These are phyloP conservation scores for Rapana venosa DNA, from an alignment of 2,888 invertebrate genomes.

Conservation along the genomic window DNA sequence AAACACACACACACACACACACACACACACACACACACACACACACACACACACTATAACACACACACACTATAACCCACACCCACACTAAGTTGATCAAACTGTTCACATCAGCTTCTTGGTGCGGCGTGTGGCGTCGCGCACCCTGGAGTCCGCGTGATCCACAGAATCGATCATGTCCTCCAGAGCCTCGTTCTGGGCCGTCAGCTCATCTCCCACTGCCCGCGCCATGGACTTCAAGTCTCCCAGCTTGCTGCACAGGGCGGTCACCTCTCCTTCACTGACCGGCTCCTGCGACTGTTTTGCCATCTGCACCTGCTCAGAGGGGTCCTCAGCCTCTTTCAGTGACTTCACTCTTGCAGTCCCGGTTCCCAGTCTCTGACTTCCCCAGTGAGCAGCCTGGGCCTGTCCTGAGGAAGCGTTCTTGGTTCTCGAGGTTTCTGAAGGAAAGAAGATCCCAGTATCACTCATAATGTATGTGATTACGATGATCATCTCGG, in stretches of 20 bases:
- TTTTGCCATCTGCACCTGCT: not conserved
- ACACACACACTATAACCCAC: too few relatives aligned
- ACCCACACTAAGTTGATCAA: not conserved
- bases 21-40: constrained; percentile 5
- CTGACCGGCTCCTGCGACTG: constrained; percentile 25
- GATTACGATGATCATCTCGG: too few relatives aligned
- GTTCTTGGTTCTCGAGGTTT: not conserved
- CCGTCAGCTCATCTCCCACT: constrained; percentile 29
- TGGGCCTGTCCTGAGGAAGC: not conserved
- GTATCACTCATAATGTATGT: too few relatives aligned
- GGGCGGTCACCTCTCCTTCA: constrained; percentile 12
- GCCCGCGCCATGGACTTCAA: constrained; percentile 31
- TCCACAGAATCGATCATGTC: constrained; percentile 10
- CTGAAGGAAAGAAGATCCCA: too few relatives aligned
- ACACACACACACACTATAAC: not conserved
- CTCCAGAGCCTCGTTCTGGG: constrained; percentile 35
- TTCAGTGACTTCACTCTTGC: not conserved
- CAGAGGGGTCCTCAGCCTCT: not conserved
- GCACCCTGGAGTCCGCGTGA: constrained; percentile 7
- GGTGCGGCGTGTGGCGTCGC: not conserved
- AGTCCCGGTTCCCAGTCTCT: not conserved
- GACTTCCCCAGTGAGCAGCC: not conserved
- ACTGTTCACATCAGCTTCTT: constrained; percentile 20
- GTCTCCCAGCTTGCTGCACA: constrained; percentile 11
- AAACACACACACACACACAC: not conserved